phyloP scores from a whole-genome alignment of 1,140 invertebrate species.

The Frieseomelitta varia region DNA sequence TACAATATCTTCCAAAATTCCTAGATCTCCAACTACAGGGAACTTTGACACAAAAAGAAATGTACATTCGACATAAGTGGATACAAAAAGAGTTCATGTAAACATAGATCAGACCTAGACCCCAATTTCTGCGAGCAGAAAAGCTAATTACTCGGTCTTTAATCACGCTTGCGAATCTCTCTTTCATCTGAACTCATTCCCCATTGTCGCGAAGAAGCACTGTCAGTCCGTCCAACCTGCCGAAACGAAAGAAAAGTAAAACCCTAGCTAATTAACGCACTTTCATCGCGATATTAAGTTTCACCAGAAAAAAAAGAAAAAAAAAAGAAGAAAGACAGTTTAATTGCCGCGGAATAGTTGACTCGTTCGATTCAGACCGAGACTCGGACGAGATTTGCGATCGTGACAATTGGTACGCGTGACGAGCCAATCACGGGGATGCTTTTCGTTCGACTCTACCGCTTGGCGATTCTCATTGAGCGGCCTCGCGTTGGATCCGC shows the following conservation, averaged over 20 bases:
- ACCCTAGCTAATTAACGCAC: constrained; percentile 17
- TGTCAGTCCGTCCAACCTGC: neutral
- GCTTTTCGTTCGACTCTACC: neutral
- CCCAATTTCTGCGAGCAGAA: neutral
- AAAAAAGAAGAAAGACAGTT: neutral
- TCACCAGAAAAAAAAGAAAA: neutral
- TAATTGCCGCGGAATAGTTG: constrained; percentile 33
- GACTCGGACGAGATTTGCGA: neutral
- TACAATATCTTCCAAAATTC: neutral
- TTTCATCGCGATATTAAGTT: constrained; percentile 46
- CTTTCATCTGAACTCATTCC: neutral
- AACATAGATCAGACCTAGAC: neutral
- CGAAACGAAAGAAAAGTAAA: constrained; percentile 4
- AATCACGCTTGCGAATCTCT: neutral
- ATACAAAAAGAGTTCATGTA: neutral
- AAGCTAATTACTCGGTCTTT: neutral
- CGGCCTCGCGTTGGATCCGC: neutral
- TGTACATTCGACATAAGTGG: neutral
- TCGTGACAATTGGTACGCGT: neutral
- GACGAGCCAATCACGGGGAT: too few relatives aligned
- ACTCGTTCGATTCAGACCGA: neutral
- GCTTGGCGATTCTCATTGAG: constrained; percentile 28
- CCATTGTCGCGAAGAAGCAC: neutral
- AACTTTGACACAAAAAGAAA: neutral
- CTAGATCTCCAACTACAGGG: neutral